Percentiles rank a stretch among this genome's conserved stretches.
These are phyloP conservation scores for Holcopasites calliopsidis DNA, from an alignment of 1,140 invertebrate genomes.

Conservation along the genomic window DNA sequence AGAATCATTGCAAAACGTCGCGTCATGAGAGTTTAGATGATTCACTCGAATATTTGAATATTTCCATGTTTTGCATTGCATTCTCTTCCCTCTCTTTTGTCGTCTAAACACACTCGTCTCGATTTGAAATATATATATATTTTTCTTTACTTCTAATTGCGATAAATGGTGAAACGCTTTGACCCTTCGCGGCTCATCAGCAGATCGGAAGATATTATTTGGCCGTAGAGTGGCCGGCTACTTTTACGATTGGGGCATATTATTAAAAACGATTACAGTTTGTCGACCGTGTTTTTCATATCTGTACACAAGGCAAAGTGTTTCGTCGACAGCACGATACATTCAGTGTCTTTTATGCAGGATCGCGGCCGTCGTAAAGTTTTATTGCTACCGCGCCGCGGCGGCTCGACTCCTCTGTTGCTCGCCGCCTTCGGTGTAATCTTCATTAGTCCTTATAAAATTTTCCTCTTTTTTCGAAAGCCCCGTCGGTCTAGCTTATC, in stretches of 20 bases:
- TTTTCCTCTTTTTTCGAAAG: neutral
- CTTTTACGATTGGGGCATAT: conserved; percentile 32
- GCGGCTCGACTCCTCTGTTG: conserved; percentile 22
- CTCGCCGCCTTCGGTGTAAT: conserved; percentile 22
- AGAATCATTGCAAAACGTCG: conserved; percentile 26
- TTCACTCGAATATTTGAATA: neutral
- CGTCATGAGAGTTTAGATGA: conserved; percentile 28
- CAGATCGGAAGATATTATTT: conserved; percentile 22
- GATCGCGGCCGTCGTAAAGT: conserved; percentile 39
- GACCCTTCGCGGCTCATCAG: no score
- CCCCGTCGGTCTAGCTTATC: neutral
- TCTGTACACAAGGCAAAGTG: neutral
- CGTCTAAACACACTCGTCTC: no score
- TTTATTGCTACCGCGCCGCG: conserved; percentile 48
- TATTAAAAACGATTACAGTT: conserved; percentile 44
- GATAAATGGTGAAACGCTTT: no score
- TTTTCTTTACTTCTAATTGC: neutral
- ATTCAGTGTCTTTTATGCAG: conserved; percentile 4
- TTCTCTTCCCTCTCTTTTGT: neutral
- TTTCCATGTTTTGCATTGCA: neutral
- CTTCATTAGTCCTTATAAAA: conserved; percentile 45
- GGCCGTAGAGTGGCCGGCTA: neutral
- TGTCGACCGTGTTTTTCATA: conserved; percentile 29
- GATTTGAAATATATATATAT: neutral
- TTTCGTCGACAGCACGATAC: neutral